Evolutionary conservation across 2,113 vertebrate genomes (phyloP), one percentile per base, ranked within the genome.

Genomic region (Craseonycteris thonglongyai): DNA sequence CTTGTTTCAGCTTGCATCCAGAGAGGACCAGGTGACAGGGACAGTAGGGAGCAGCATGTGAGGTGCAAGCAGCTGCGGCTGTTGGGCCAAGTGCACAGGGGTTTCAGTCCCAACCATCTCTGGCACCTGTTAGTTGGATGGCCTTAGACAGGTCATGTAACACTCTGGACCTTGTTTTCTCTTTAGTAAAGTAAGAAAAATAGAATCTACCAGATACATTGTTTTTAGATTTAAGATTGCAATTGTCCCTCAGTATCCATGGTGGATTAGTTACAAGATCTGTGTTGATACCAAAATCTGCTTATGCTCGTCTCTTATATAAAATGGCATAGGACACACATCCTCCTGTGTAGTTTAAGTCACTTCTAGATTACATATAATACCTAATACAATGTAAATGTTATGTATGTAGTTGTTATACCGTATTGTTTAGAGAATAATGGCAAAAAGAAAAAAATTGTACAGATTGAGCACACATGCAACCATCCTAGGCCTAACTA

Each of bases 151-250:
- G 58, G 33, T 91, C 18, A 47, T 13, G 22, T 33, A 35, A 47
- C 18, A 47, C 26, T 92, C 21, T 58, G 3, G 51, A 63, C 3
- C 11, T 88, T 38, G 35, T 81, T 88, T 93, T 78, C 58, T 91
- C n/a, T 76, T 86, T 24, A 69, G n/a, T n/a, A n/a, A 63, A 86
- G 81, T 84, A 56, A 92, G 56, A 30, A 35, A 63, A 65, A 30
- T 35, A 71, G 42, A 82, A 19, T 47, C 28, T 76, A 56, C 21
- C 3, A 56, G 22, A 45, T 82, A 63, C 33, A 35, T 14, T 91
- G 66, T 42, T 92, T 74, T 76, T 30, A 82, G 47, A 54, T 28
- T 59, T 28, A 87, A 59, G 54, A 18, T 72, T 58, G 42, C 69
- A 72, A 79, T 40, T 24, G 58, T 58, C 51, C 54, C 35, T 79